Conservation (phyloP, 2,888 invertebrate species). For the Lepetodrilus schrolli region DNA sequence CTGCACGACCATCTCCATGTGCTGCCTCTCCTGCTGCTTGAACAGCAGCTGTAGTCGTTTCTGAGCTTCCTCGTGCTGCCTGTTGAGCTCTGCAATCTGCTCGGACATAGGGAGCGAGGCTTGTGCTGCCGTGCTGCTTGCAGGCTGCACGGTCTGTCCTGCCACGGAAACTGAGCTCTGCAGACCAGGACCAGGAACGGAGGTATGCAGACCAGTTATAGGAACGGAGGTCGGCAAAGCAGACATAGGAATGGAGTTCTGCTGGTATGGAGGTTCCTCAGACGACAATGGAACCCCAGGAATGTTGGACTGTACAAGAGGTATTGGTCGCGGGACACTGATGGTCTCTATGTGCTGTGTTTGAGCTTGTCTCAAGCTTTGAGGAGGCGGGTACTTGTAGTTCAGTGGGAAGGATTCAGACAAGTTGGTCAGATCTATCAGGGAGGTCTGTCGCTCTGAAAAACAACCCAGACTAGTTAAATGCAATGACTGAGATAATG, state of each 20-base stretch:
- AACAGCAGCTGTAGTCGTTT: conserved; percentile 55
- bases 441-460: conserved; percentile 49
- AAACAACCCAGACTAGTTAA: not conserved
- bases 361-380: conserved; percentile 32
- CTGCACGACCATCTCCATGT: conserved; percentile 37
- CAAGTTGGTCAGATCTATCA: conserved; percentile 48
- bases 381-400: conserved; percentile 28
- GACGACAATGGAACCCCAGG: conserved; percentile 42
- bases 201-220: not conserved
- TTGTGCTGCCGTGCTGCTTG: no score
- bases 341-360: conserved; percentile 47
- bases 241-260: no score
- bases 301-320: conserved; percentile 62
- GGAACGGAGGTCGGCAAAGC: no score
- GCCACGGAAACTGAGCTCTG: not conserved
- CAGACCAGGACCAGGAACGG: not conserved
- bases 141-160: not conserved
- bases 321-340: conserved; percentile 62
- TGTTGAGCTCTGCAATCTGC: conserved; percentile 68
- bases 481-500: no score
- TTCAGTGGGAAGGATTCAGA: conserved; percentile 35
- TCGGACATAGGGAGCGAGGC: conserved; percentile 44
- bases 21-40: conserved; percentile 47
- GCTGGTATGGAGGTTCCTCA: not conserved
- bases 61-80: conserved; percentile 70